Conservation (phyloP, 1,140 invertebrate genomes). For the Drosophila azteca region DNA sequence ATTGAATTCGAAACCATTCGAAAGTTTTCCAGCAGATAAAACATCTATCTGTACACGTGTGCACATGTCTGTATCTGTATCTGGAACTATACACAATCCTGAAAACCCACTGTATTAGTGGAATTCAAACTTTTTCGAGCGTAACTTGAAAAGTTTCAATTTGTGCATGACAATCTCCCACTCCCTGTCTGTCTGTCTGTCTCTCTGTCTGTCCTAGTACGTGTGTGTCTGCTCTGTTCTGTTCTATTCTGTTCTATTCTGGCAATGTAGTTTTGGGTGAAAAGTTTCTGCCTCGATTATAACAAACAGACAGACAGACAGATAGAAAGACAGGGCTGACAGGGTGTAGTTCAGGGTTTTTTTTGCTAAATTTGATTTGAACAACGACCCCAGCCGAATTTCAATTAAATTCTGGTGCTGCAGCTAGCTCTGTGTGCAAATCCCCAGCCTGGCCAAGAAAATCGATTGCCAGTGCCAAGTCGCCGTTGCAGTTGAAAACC, state of each 20-base stretch:
- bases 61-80: constrained; percentile 30
- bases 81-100: constrained; percentile 42
- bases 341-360: constrained; percentile 35
- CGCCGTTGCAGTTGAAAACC: constrained; percentile 1
- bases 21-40: constrained; percentile 59
- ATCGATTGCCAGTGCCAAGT: constrained; percentile 52
- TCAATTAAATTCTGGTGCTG: constrained; percentile 51
- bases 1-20: constrained; percentile 47
- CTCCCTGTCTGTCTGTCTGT: constrained; percentile 7
- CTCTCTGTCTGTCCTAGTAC: constrained; percentile 26
- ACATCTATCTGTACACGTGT: constrained; percentile 47
- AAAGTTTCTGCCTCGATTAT: constrained; percentile 44
- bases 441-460: constrained; percentile 44
- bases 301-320: constrained; percentile 20
- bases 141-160: constrained; percentile 75
- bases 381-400: constrained; percentile 46
- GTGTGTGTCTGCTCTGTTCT: constrained; percentile 41
- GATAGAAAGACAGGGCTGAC: constrained; percentile 20
- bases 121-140: constrained; percentile 70
- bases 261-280: constrained; percentile 39
- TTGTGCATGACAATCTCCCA: constrained; percentile 54
- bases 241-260: constrained; percentile 24
- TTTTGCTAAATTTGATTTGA: constrained; percentile 69
- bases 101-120: constrained; percentile 54
- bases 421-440: constrained; percentile 17